Conservation (phyloP, 2,888 invertebrate species). For the Limnephilus marmoratus region DNA sequence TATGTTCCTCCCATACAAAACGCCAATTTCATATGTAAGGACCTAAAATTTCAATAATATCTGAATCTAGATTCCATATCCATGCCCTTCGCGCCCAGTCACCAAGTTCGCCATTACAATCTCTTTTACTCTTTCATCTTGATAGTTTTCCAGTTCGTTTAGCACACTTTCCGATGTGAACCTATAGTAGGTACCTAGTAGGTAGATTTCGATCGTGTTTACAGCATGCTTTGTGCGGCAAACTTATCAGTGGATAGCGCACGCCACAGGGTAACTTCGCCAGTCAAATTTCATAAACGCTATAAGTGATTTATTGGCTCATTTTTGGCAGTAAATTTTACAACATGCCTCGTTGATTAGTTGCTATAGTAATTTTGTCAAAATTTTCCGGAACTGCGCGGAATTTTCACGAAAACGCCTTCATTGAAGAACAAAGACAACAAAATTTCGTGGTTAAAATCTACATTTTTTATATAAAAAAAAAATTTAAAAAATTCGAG, state of each 20-base stretch:
- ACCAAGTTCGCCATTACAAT: background rate
- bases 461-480: too few relatives aligned
- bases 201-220: background rate
- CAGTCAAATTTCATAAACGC: background rate
- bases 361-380: background rate
- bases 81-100: too few relatives aligned
- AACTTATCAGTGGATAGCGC: background rate
- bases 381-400: background rate
- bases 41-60: too few relatives aligned
- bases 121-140: background rate
- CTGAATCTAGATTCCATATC: too few relatives aligned
- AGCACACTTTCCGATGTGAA: background rate
- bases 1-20: too few relatives aligned
- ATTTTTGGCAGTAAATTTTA: background rate
- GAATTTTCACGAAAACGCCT: background rate
- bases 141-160: background rate
- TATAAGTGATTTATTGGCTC: background rate
- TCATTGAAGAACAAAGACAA: background rate
- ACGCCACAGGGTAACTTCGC: background rate
- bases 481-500: too few relatives aligned
- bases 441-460: too few relatives aligned
- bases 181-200: too few relatives aligned
- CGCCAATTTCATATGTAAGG: too few relatives aligned
- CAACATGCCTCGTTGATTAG: background rate
- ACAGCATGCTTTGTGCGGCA: background rate